A percentile compares a stretch with the other conserved stretches of the same genome.
Conservation (phyloP, 2,113 vertebrate species). For the Gila orcuttii region DNA sequence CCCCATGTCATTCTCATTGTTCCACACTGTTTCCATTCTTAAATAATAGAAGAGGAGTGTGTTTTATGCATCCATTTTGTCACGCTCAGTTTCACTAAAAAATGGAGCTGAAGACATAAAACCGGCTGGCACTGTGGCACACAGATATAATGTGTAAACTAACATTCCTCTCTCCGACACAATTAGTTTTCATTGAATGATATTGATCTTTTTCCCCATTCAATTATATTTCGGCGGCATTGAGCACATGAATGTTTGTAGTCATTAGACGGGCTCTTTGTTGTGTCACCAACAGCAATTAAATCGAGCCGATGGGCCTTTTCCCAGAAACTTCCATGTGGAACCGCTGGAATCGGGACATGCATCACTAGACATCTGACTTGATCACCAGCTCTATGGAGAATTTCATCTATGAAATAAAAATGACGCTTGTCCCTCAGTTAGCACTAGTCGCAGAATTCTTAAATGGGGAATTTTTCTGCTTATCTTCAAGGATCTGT, state of each 20-base stretch:
- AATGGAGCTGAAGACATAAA: slow-evolving; percentile 15
- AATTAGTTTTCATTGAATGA: slow-evolving; percentile 81
- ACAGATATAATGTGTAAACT: slow-evolving; percentile 52
- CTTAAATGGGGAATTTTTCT: neutral
- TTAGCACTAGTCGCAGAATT: neutral
- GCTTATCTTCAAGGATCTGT: neutral
- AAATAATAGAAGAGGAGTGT: slow-evolving; percentile 78
- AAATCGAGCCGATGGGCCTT: slow-evolving; percentile 73
- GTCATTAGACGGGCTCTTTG: slow-evolving; percentile 77
- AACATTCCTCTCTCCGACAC: slow-evolving; percentile 60
- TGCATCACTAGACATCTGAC: slow-evolving; percentile 71
- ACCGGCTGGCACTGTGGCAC: neutral
- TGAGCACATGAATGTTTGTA: slow-evolving; percentile 75
- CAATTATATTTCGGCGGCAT: slow-evolving; percentile 77
- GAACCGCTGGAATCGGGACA: slow-evolving; percentile 72
- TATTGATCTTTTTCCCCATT: slow-evolving; percentile 75
- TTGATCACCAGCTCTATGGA: slow-evolving; percentile 65
- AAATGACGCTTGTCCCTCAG: slow-evolving; percentile 63
- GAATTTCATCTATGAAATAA: slow-evolving; percentile 76
- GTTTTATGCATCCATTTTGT: slow-evolving; percentile 73
- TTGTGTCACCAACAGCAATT: slow-evolving; percentile 80
- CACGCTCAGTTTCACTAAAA: slow-evolving; percentile 78
- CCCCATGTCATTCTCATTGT: slow-evolving; percentile 60
- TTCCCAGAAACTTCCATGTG: slow-evolving; percentile 65
- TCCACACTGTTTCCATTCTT: slow-evolving; percentile 67